These are phyloP conservation scores for Premnoplex brunnescens DNA, from an alignment of 2,797 vertebrate genomes.

Conservation along the genomic window DNA sequence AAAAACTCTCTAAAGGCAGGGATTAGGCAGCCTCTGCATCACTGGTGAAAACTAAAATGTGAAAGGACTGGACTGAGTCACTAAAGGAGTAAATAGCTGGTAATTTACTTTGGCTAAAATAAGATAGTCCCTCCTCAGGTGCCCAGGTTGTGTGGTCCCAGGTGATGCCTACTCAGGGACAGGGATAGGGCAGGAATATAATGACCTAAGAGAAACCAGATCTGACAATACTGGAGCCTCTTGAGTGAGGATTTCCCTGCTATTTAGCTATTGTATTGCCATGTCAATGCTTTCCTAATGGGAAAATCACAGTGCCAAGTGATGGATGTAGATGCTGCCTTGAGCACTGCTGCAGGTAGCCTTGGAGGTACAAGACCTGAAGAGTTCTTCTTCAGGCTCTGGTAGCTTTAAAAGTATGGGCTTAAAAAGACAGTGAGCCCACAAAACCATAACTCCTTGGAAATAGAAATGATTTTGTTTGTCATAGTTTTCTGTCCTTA, in stretches of 20 bases:
- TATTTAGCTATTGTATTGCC: background rate
- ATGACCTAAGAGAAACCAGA: background rate
- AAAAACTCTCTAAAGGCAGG: background rate
- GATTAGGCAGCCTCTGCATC: background rate
- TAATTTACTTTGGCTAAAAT: conserved; percentile 16
- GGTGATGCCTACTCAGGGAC: background rate
- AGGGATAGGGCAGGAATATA: background rate
- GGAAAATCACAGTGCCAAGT: conserved; percentile 7
- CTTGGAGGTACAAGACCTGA: background rate
- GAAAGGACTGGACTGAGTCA: conserved; percentile 1
- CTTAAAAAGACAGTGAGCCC: background rate
- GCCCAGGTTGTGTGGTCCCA: background rate
- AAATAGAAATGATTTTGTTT: background rate
- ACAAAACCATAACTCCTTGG: background rate
- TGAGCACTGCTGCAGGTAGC: background rate
- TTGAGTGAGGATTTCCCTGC: conserved; percentile 9
- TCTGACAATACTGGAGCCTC: background rate
- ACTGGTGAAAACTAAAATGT: background rate
- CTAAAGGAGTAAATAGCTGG: conserved; percentile 34
- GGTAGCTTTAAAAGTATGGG: background rate
- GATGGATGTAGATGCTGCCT: background rate
- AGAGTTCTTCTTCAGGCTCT: background rate
- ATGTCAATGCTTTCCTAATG: background rate
- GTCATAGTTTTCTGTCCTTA: background rate
- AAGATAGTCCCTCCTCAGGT: background rate